These are phyloP conservation scores for Pedetes capensis DNA, from an alignment of 2,113 vertebrate genomes.

Conservation along the genomic window DNA sequence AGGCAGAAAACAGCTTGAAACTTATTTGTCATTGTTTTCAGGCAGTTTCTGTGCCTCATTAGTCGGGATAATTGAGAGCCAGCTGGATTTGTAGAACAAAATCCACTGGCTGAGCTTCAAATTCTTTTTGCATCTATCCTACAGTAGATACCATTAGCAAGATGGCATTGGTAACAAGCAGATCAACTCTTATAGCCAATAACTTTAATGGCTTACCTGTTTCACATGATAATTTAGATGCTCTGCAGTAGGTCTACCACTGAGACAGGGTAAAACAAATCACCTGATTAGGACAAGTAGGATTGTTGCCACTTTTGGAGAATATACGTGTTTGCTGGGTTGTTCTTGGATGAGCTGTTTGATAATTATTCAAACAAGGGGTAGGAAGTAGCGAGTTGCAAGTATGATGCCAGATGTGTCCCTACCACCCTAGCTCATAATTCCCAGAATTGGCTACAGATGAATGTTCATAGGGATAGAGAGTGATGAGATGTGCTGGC, in stretches of 20 bases:
- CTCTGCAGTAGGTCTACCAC: neutral
- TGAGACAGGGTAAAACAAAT: neutral
- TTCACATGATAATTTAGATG: neutral
- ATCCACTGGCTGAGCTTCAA: conserved; percentile 14
- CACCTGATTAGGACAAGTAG: neutral
- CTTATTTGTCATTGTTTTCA: conserved; percentile 21
- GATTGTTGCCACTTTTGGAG: neutral
- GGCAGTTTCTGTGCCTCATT: neutral
- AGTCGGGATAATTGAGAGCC: conserved; percentile 25
- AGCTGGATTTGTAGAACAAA: conserved; percentile 51
- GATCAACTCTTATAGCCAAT: neutral
- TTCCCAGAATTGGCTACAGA: neutral
- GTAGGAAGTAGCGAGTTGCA: neutral
- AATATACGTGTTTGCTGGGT: neutral
- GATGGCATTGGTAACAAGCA: neutral
- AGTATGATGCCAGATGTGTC: neutral
- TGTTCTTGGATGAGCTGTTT: conserved; percentile 9
- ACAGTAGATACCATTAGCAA: neutral
- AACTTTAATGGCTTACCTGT: neutral
- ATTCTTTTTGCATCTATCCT: neutral
- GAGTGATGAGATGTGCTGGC: neutral
- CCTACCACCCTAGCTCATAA: neutral
- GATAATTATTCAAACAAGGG: conserved; percentile 9
- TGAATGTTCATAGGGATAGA: neutral
- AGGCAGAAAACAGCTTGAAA: neutral